These are phyloP conservation scores for Panthera leo DNA, from an alignment of 2,113 vertebrate genomes.

Conservation along the genomic window DNA sequence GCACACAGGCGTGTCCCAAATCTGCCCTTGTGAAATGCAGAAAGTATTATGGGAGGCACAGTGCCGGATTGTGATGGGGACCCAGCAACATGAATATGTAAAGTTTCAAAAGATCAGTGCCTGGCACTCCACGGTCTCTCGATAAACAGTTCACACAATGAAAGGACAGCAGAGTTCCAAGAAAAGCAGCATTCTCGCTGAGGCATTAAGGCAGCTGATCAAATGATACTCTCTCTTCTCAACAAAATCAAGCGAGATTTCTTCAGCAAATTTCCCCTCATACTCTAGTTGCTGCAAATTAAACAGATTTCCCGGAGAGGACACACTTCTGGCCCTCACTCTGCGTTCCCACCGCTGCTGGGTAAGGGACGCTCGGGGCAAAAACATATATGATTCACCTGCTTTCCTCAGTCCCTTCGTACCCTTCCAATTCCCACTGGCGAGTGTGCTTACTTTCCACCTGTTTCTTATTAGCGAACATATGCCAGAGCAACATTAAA, in stretches of 20 bases:
- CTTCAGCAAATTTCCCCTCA: not conserved
- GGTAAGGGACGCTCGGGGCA: not conserved
- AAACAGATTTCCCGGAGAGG: not conserved
- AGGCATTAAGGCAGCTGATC: not conserved
- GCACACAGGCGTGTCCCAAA: not conserved
- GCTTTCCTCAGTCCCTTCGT: not conserved
- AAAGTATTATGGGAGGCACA: not conserved
- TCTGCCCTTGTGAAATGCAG: not conserved
- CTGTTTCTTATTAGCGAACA: conserved; percentile 43
- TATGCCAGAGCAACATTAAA: conserved; percentile 17
- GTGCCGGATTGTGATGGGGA: not conserved
- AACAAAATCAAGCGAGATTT: not conserved
- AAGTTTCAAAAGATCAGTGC: not conserved
- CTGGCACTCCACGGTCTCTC: not conserved
- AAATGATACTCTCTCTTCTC: not conserved
- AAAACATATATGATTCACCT: not conserved
- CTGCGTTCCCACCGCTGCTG: not conserved
- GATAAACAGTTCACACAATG: not conserved
- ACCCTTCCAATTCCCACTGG: not conserved
- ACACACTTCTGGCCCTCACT: not conserved
- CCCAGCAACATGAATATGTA: not conserved
- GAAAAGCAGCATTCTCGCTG: not conserved
- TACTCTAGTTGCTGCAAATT: conserved; percentile 2
- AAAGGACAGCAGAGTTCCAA: not conserved
- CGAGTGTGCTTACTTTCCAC: conserved; percentile 37